Evolutionary conservation across 2,888 invertebrate species (phyloP), one percentile per base, ranked within the genome.

Genomic region (Plusia festucae): DNA sequence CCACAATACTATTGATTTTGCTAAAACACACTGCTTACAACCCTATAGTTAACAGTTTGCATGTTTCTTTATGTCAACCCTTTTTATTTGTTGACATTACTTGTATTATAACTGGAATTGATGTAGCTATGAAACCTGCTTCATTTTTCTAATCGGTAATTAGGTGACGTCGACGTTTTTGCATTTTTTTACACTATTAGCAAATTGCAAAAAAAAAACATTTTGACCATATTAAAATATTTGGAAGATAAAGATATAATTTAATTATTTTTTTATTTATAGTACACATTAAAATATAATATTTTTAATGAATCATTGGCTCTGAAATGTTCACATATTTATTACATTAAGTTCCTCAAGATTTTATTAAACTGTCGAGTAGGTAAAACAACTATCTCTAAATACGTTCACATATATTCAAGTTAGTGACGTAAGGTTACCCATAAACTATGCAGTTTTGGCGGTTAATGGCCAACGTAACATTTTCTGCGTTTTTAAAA

Each of bases 1-100:
- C 81, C 83, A 85, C 85, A 86, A 82, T 79, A 79, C 70, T 93
- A 94, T 94, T 91, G 94, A 94, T 94, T 93, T 91, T 87, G 88
- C 90, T 87, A 88, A 89, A 91, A 73, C 63, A 77, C 77, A 81
- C 78, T 81, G 70, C 51, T 53, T 53, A 16, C 65, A 61, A 82
- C 81, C 82, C 85, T 84, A 85, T 77, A 57, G 58, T 66, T 77
- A 72, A 76, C 74, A 73, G 70, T 63, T 67, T 75, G 70, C 70
- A 75, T 44, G 67, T 62, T 75, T 20, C 52, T 75, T 70, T 54
- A 59, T 18, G 55, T 52, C 54, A 34, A 70, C 56, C 70, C 59
- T 53, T 55, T 56, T 73, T 78, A 68, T 70, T 53, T 68, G 63
- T 59, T 64, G 57, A 75, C 53, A 68, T 65, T 76, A 61, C 65